Evolutionary conservation across 2,888 invertebrate genomes (phyloP).

Genomic region (Itoplectis maculator): DNA sequence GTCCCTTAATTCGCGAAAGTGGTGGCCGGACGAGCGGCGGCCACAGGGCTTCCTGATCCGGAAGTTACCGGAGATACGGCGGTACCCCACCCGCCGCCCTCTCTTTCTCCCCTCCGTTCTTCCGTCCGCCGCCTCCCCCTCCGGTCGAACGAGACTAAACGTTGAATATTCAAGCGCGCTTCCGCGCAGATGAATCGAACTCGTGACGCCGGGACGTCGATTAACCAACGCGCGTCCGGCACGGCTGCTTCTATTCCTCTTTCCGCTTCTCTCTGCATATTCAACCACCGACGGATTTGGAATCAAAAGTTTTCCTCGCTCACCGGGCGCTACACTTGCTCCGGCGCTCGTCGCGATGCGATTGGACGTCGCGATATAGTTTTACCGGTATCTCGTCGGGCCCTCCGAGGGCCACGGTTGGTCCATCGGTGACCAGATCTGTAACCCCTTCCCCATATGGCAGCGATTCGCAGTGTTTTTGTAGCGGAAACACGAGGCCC

Average conservation of each 20-base stretch:
- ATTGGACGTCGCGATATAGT: neutral
- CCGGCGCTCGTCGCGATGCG: neutral
- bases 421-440: neutral
- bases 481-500: too few relatives aligned
- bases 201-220: slow-evolving; percentile 58
- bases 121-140: too few relatives aligned
- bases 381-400: too few relatives aligned
- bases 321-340: slow-evolving; percentile 16
- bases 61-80: slow-evolving; percentile 62
- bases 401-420: neutral
- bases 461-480: too few relatives aligned
- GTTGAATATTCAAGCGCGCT: slow-evolving; percentile 76
- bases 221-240: slow-evolving; percentile 25
- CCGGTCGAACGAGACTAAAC: slow-evolving; percentile 68
- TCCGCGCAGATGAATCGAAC: slow-evolving; percentile 74
- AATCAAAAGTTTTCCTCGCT: slow-evolving; percentile 44
- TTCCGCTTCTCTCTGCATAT: slow-evolving; percentile 70
- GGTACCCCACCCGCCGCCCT: slow-evolving; percentile 19
- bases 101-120: too few relatives aligned
- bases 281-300: slow-evolving; percentile 66
- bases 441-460: too few relatives aligned
- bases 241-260: slow-evolving; percentile 13
- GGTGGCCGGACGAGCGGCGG: slow-evolving; percentile 36
- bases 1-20: slow-evolving; percentile 62
- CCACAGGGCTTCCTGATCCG: slow-evolving; percentile 46